phyloP scores from a whole-genome alignment of 2,888 invertebrate genomes.

The Netelia melanura region DNA sequence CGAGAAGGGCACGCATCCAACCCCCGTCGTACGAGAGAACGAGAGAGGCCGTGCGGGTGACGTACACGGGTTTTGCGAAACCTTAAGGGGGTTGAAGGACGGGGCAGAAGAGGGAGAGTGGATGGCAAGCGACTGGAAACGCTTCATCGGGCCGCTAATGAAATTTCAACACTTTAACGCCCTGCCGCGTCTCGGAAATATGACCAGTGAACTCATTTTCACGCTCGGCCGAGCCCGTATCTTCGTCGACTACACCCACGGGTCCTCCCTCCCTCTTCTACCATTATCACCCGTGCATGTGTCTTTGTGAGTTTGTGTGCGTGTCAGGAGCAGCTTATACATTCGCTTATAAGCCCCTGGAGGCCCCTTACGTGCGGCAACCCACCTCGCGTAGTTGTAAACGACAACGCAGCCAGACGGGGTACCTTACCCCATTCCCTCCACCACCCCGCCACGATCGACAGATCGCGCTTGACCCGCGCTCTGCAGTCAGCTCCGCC shows the following conservation, averaged over 20 bases:
- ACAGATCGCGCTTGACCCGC: no score
- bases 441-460: background rate
- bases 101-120: slow-evolving; percentile 24
- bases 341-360: background rate
- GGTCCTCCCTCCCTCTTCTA: slow-evolving; percentile 44
- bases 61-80: slow-evolving; percentile 62
- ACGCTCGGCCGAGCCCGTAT: slow-evolving; percentile 76
- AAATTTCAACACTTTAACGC: slow-evolving; percentile 81
- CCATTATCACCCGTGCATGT: background rate
- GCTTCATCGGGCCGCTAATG: slow-evolving; percentile 72
- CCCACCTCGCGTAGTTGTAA: slow-evolving; percentile 33
- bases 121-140: slow-evolving; percentile 63
- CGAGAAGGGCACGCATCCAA: slow-evolving; percentile 79
- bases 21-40: slow-evolving; percentile 50
- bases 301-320: background rate
- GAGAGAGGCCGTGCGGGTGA: slow-evolving; percentile 35
- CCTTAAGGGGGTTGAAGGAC: slow-evolving; percentile 62
- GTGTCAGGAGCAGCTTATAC: background rate
- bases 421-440: background rate
- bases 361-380: slow-evolving; percentile 38
- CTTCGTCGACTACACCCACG: slow-evolving; percentile 72
- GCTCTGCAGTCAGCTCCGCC: no score
- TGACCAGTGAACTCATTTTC: slow-evolving; percentile 83
- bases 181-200: slow-evolving; percentile 75
- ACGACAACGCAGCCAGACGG: slow-evolving; percentile 21